Base-by-base conservation (phyloP, 2,888 invertebrate species). In the Drosophila fulvimacula region DNA sequence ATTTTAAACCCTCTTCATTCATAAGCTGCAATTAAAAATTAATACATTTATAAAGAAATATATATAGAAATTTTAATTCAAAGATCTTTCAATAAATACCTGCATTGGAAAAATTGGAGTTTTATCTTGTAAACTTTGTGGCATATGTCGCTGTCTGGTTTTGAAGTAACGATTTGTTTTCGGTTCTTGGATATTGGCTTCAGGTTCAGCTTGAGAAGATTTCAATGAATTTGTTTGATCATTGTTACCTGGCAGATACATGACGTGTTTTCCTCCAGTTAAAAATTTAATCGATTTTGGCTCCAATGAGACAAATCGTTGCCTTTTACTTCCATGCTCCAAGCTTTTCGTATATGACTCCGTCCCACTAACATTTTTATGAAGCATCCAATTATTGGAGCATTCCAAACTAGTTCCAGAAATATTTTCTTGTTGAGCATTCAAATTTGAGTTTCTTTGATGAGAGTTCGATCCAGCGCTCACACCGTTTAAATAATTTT, bases 321-420 rank as follows among this genome's bases (percentile, higher is more conserved):
- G 66, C 11, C 57, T 70, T 32, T 78, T 81, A n/a, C 58, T 66
- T 0, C 71, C 51, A 60, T 69, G 65, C 15, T 81, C 69, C 42
- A 76, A 41, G 64, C 74, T 79, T 79, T 82, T 82, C 90, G 90
- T 27, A 89, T 89, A 39, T 49, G 57, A 30, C 15, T 73, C 64
- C 13, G 59, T 34, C 1, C 76, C 56, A 15, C 69, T 55, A 0
- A 68, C 57, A 7, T 78, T 81, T 49, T 82, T 88, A 52, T 96
- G 96, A 36, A 97, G 92, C 82, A 97, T 95, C 97, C 97, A 97
- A 91, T 97, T 94, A 84, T 95, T 95, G 30, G 79, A 89, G 7
- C 83, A 76, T 61, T 87, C 83, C 21, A 76, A 66, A 24, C 67
- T 76, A 15, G 58, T 51, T 27, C 19, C 46, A 21, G 51, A 36